These are phyloP conservation scores for Thryonomys swinderianus DNA, from an alignment of 2,113 vertebrate species.

Conservation along the genomic window DNA sequence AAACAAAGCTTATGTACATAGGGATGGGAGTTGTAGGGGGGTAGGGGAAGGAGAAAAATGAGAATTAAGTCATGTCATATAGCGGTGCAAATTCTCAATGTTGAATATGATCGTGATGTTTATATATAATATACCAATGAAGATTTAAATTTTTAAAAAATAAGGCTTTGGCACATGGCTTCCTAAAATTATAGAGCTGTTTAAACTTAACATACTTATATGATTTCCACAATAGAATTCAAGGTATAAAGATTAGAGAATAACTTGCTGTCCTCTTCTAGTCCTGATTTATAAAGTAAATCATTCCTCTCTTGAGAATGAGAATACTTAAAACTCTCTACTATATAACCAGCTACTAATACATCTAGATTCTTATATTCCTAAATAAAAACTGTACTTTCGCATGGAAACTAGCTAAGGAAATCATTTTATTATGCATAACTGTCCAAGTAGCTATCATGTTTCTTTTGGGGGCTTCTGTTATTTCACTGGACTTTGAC, in stretches of 20 bases:
- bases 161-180: neutral
- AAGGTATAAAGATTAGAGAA: neutral
- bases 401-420: neutral
- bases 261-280: neutral
- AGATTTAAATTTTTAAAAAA: neutral
- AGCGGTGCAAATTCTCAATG: too few species aligned
- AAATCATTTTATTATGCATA: neutral
- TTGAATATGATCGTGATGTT: too few species aligned
- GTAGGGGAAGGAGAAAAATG: too few species aligned
- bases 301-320: neutral
- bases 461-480: neutral
- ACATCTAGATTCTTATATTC: neutral
- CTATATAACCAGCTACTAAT: neutral
- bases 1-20: too few species aligned
- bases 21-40: too few species aligned
- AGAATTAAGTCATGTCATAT: too few species aligned
- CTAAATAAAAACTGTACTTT: neutral
- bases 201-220: neutral
- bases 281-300: slow-evolving; percentile 15
- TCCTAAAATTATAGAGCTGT: neutral
- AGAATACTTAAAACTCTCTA: neutral
- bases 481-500: neutral
- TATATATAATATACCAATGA: too few species aligned
- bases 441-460: neutral
- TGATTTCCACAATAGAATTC: neutral